phyloP scores from a whole-genome alignment of 2,797 vertebrate species.

The Okamejei kenojei region DNA sequence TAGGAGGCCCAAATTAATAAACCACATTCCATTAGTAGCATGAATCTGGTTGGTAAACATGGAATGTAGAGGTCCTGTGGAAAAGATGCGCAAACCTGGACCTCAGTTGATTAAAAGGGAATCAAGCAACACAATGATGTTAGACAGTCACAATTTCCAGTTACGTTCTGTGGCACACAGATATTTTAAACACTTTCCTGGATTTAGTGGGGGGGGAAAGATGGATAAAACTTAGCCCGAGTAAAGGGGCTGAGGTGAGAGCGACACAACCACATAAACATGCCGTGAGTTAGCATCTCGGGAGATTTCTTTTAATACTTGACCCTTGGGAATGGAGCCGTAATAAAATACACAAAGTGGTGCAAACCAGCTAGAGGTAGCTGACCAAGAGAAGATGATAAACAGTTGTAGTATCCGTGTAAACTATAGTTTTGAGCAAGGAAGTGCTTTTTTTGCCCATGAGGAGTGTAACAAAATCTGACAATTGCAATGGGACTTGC shows the following conservation, averaged over 20 bases:
- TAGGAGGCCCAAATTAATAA: not conserved
- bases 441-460: not conserved
- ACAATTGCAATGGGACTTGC: not conserved
- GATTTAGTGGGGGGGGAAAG: not conserved
- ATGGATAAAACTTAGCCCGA: not conserved
- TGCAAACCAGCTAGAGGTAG: slow-evolving; percentile 42
- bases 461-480: not conserved
- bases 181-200: slow-evolving; percentile 45
- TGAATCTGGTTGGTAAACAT: not conserved
- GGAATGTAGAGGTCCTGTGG: not conserved
- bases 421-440: not conserved
- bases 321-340: slow-evolving; percentile 43
- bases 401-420: too few species aligned
- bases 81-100: too few species aligned
- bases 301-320: not conserved
- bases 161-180: not conserved
- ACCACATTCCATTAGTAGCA: not conserved
- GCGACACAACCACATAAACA: not conserved
- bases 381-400: slow-evolving; percentile 39
- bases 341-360: slow-evolving; percentile 42
- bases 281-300: not conserved
- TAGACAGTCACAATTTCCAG: not conserved
- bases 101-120: too few species aligned
- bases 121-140: not conserved
- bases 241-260: not conserved